Evolutionary conservation across 2,113 vertebrate species (phyloP), one percentile per base, ranked within the genome.

Genomic region (Alligator sinensis): DNA sequence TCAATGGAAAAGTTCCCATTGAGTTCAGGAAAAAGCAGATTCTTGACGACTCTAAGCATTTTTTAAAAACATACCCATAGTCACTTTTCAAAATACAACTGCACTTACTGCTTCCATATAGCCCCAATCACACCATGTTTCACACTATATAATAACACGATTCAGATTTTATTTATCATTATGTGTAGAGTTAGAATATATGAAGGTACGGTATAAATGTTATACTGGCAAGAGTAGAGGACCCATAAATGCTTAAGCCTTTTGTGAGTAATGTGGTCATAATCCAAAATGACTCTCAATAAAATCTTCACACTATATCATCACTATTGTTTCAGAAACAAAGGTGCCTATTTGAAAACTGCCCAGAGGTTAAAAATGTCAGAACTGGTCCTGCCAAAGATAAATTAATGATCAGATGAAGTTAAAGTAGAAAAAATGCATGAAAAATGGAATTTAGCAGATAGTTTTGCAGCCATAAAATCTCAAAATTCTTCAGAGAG

Each of bases 371-470:
- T 84, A 88, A 62, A 75, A 91, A 95, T 95, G 94, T 95, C 90
- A 78, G 79, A 88, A 94, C 25, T 19, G 94, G 66, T 85, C 90
- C 88, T 94, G 89, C 92, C 93, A 95, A 90, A 95, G 88, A 91
- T 94, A 95, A 93, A 95, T 94, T 94, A 96, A 95, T 62, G 95
- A 94, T 81, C 90, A 95, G 90, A 95, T 87, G 93, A 94, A 79
- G 74, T 86, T 17, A 78, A 95, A 80, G 90, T 87, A 96, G 92
- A 92, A 91, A 96, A 97, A 89, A 87, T 93, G 34, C 82, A 75
- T 90, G 86, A 88, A 91, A 94, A 93, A 95, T 77, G 91, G 94
- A 96, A 96, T 70, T 94, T 90, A 96, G 91, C 96, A 97, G 94
- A 96, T 95, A 93, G 94, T 54, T 95, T 93, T 80, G 72, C 55